Evolutionary conservation across 2,113 vertebrate species (phyloP).

Genomic region (Cottus gobio): DNA sequence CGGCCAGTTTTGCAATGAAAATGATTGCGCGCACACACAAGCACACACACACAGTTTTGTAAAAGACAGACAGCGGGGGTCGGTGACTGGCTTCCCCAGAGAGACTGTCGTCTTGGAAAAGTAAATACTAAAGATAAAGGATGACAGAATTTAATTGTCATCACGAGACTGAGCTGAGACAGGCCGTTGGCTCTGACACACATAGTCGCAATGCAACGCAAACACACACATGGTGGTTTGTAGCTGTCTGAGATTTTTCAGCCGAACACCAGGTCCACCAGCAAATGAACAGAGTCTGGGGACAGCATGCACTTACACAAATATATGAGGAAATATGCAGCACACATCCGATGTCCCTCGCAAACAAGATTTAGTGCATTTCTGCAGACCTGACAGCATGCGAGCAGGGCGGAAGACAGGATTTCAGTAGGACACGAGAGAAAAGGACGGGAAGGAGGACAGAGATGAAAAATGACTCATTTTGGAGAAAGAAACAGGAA

Average conservation of each 20-base stretch:
- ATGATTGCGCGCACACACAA: slow-evolving; percentile 15
- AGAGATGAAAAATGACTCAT: slow-evolving; percentile 46
- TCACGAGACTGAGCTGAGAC: slow-evolving; percentile 43
- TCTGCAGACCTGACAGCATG: slow-evolving; percentile 31
- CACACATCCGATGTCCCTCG: slow-evolving; percentile 11
- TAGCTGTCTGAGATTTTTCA: slow-evolving; percentile 4
- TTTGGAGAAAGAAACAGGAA: slow-evolving; percentile 52
- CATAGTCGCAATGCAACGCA: slow-evolving; percentile 4
- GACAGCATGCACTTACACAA: background rate
- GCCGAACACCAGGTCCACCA: slow-evolving; percentile 10
- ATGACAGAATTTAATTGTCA: slow-evolving; percentile 66
- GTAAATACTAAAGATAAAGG: slow-evolving; percentile 51
- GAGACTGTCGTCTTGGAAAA: slow-evolving; percentile 39
- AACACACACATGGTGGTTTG: background rate
- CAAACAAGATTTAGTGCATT: slow-evolving; percentile 31
- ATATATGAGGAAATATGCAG: slow-evolving; percentile 15
- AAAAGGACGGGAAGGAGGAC: slow-evolving; percentile 1
- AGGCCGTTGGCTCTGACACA: background rate
- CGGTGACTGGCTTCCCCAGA: slow-evolving; percentile 48
- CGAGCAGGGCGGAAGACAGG: slow-evolving; percentile 21
- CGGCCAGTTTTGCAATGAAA: slow-evolving; percentile 33
- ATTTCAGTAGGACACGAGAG: slow-evolving; percentile 35
- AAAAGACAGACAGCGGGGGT: slow-evolving; percentile 25
- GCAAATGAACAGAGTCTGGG: slow-evolving; percentile 39
- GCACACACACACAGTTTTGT: slow-evolving; percentile 30